Evolutionary conservation across 1,140 invertebrate genomes (phyloP).

Genomic region (Pteromalus puparum): DNA sequence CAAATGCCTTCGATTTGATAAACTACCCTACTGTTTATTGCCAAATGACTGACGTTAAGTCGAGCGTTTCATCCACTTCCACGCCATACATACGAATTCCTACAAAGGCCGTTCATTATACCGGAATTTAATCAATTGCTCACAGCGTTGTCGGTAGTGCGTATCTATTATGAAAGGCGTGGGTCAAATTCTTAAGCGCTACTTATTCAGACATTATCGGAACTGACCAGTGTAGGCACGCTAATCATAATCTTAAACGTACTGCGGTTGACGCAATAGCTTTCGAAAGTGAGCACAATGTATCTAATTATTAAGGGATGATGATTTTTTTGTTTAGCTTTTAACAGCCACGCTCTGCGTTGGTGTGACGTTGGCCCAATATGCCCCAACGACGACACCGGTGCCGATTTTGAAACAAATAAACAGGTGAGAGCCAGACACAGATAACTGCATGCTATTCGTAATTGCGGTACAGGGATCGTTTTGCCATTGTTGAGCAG

Average conservation of each 20-base stretch:
- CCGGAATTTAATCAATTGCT: conserved; percentile 31
- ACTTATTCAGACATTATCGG: not conserved
- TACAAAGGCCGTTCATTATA: not conserved
- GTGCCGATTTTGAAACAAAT: conserved; percentile 90
- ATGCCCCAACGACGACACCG: conserved; percentile 78
- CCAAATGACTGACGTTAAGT: not conserved
- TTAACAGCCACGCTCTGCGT: conserved; percentile 58
- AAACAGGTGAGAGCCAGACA: conserved; percentile 75
- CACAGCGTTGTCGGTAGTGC: conserved; percentile 1
- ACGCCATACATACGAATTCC: not conserved
- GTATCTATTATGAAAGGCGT: not conserved
- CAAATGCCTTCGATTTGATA: too few species aligned
- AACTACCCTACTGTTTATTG: too few species aligned
- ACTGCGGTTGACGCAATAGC: conserved; percentile 4
- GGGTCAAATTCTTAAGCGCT: conserved; percentile 19
- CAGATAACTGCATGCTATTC: conserved; percentile 58
- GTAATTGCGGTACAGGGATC: not conserved
- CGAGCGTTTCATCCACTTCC: not conserved
- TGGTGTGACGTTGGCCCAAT: conserved; percentile 63
- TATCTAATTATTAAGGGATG: not conserved
- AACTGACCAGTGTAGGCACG: not conserved
- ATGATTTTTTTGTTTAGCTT: conserved; percentile 57
- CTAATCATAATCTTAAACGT: not conserved
- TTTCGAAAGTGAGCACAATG: conserved; percentile 11
- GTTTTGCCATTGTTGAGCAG: conserved; percentile 39